Conservation (phyloP, 2,113 vertebrate genomes). For the Isichthys henryi region DNA sequence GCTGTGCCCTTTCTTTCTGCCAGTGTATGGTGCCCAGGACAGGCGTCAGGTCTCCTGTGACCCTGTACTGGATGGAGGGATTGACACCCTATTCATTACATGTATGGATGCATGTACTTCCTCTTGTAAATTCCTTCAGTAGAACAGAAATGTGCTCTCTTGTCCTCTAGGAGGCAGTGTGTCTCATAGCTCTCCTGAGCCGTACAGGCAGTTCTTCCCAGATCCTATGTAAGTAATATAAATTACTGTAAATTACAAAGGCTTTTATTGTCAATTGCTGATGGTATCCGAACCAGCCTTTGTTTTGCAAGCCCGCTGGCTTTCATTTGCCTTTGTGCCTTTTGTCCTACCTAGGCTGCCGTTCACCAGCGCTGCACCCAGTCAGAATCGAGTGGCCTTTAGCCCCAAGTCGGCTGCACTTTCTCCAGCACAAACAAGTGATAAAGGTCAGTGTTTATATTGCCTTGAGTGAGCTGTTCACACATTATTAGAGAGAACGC, state of each 20-base stretch:
- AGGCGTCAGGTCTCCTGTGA: not conserved
- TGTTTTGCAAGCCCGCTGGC: not conserved
- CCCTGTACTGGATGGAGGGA: not conserved
- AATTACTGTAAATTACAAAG: not conserved
- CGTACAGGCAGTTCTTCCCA: conserved; percentile 1
- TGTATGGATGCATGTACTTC: not conserved
- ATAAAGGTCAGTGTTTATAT: conserved; percentile 29
- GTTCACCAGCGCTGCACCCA: conserved; percentile 2
- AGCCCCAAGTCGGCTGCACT: conserved; percentile 14
- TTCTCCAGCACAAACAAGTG: conserved; percentile 14
- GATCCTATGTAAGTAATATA: conserved; percentile 27
- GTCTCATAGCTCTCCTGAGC: not conserved
- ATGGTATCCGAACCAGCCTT: not conserved
- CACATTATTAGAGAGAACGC: not conserved
- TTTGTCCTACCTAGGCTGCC: conserved; percentile 25
- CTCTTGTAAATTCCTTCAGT: not conserved
- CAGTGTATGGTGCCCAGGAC: not conserved
- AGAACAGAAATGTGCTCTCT: not conserved
- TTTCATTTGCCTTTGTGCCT: not conserved
- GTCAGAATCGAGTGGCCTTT: conserved; percentile 19
- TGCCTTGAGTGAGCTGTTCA: not conserved
- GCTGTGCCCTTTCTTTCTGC: too few species aligned
- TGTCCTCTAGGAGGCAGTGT: not conserved
- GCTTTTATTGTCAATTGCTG: not conserved
- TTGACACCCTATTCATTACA: not conserved